These are phyloP conservation scores for Mesorhabditis belari DNA, from an alignment of 2,888 invertebrate genomes.

Conservation along the genomic window DNA sequence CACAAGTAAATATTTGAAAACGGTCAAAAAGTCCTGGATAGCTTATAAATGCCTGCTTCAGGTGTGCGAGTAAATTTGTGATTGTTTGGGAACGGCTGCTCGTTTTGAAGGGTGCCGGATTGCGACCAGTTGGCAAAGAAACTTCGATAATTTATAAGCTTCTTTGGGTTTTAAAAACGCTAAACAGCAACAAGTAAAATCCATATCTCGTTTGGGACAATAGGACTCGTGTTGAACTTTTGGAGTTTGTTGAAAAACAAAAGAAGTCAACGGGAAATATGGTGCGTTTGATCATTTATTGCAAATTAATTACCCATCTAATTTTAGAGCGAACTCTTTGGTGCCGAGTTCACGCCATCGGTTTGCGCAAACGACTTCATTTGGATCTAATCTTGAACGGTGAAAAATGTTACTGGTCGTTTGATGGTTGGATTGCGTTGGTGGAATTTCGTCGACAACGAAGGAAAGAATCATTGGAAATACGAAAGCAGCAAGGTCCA, in stretches of 20 bases:
- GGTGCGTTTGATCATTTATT: conserved; percentile 10
- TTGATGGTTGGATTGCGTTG: conserved; percentile 89
- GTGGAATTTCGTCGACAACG: conserved; percentile 99
- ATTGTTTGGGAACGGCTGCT: conserved; percentile 90
- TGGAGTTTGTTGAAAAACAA: conserved; percentile 75
- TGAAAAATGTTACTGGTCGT: conserved; percentile 90
- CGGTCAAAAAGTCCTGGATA: too few relatives aligned
- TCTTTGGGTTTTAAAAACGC: conserved; percentile 71
- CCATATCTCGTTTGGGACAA: conserved; percentile 98
- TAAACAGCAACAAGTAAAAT: conserved; percentile 91
- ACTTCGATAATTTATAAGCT: too few relatives aligned
- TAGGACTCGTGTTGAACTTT: conserved; percentile 82
- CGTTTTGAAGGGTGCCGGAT: conserved; percentile 84
- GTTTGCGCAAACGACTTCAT: conserved; percentile 76
- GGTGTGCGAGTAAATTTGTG: conserved; percentile 75
- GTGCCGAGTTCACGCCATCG: conserved; percentile 69
- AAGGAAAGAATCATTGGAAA: conserved; percentile 94
- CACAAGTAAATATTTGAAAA: conserved; percentile 61
- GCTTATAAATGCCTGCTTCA: not conserved
- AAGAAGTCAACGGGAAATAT: conserved; percentile 55
- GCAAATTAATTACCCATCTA: not conserved
- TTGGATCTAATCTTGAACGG: conserved; percentile 98
- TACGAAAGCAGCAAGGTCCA: conserved; percentile 84
- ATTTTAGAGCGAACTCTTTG: conserved; percentile 61
- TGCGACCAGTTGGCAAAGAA: too few relatives aligned